Conservation (phyloP, 2,888 invertebrate species). For the Sepiola atlantica region DNA sequence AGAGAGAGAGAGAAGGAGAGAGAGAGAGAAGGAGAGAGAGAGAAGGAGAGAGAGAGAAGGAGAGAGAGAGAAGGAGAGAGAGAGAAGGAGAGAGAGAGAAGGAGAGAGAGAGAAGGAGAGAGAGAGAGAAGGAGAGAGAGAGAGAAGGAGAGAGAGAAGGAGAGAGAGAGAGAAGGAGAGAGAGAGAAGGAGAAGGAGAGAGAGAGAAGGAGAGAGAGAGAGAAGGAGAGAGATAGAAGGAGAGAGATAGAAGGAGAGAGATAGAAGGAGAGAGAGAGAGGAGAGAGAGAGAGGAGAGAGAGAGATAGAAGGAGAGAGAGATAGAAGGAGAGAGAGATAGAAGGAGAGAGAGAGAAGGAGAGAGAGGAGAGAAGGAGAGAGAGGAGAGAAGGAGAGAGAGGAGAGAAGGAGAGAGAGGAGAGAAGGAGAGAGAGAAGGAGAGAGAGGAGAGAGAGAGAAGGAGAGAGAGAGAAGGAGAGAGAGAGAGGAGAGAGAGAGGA, state of each 20-base stretch:
- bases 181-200: no score
- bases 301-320: background rate
- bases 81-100: background rate
- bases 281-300: conserved; percentile 39
- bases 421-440: no score
- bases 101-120: background rate
- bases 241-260: background rate
- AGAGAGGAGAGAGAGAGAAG: background rate
- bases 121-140: background rate
- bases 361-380: conserved; percentile 47
- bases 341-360: conserved; percentile 43
- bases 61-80: background rate
- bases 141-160: no score
- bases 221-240: background rate
- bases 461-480: background rate
- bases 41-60: background rate
- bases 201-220: background rate
- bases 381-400: conserved; percentile 47
- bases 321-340: conserved; percentile 40
- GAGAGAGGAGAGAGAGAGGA: background rate
- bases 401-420: conserved; percentile 48
- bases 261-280: background rate
- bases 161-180: no score
- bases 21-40: background rate
- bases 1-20: background rate